phyloP scores from a whole-genome alignment of 2,113 vertebrate genomes.

The Piprites chloris region DNA sequence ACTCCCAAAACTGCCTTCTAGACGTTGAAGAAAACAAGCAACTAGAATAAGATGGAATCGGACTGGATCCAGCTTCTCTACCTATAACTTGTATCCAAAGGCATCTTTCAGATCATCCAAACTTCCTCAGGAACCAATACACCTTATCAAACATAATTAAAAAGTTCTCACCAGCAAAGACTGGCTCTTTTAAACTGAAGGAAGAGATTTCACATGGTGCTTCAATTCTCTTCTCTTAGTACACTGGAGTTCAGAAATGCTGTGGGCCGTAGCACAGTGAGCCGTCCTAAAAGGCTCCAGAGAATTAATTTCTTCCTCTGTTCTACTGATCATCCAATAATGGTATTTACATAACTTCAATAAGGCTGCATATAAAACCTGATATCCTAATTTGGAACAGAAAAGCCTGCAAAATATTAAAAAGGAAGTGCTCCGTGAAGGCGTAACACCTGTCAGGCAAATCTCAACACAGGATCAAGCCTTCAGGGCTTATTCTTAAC shows the following conservation, averaged over 20 bases:
- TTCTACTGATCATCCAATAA: not conserved
- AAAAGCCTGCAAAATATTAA: not conserved
- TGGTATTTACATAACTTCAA: not conserved
- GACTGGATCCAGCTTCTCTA: not conserved
- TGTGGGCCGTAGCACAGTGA: not conserved
- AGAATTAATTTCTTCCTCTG: not conserved
- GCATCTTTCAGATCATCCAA: not conserved
- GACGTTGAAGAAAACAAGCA: not conserved
- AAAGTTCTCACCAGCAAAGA: not conserved
- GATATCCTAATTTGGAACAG: not conserved
- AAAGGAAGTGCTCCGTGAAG: fast-evolving
- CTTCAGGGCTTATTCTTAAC: not conserved
- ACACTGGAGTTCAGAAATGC: not conserved
- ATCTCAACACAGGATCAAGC: not conserved
- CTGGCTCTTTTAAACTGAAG: not conserved
- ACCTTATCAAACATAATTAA: not conserved
- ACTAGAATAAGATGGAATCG: not conserved
- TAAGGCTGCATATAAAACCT: not conserved
- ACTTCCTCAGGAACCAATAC: not conserved
- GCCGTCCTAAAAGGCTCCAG: not conserved
- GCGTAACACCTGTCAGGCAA: not conserved
- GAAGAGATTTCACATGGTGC: not conserved
- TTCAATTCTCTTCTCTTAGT: not conserved
- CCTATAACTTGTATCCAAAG: not conserved
- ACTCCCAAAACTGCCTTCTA: not conserved